Evolutionary conservation across 2,113 vertebrate species (phyloP), one percentile per base, ranked within the genome.

Genomic region (Zapornia atra): DNA sequence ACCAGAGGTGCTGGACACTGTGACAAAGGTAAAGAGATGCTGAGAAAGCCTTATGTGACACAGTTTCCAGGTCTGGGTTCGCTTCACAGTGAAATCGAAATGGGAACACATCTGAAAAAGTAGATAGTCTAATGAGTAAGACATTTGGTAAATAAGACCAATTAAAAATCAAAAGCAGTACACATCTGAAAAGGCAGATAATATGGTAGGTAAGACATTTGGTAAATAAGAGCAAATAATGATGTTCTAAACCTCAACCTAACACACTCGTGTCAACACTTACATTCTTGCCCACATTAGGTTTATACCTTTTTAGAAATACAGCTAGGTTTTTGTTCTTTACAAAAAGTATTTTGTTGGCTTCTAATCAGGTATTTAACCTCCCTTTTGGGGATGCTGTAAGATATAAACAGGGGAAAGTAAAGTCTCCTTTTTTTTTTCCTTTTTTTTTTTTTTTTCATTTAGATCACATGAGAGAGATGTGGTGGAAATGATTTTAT

Each of bases 131-230:
- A 96, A 97, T 95, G 94, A 97, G 78, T 97, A 98, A 98, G 98
- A 96, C 97, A 97, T 97, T 98, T 97, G 96, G 97, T 97, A 98
- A 98, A 98, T 98, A 98, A 96, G 87, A 96, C 65, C 97, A 98
- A 97, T 97, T 98, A 98, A 97, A 97, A 97, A 96, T 94, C 79
- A 95, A 98, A 98, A 96, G 61, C 81, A 83, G 92, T 72, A 90
- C 97, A 97, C 97, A 97, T 96, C 97, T 98, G 98, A 97, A 94
- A 98, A 97, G 95, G 92, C 96, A 97, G 98, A 98, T 98, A 98
- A 97, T 98, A 96, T 93, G 95, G 92, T 95, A 96, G 87, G 97
- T 98, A 98, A 98, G 98, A 98, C 95, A 98, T 98, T 98, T 60
- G 56, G 97, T 97, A 98, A 98, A 98, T 97, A 98, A 81, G 70